Conservation (phyloP, 2,888 invertebrate genomes). For the Ariolimax columbianus region DNA sequence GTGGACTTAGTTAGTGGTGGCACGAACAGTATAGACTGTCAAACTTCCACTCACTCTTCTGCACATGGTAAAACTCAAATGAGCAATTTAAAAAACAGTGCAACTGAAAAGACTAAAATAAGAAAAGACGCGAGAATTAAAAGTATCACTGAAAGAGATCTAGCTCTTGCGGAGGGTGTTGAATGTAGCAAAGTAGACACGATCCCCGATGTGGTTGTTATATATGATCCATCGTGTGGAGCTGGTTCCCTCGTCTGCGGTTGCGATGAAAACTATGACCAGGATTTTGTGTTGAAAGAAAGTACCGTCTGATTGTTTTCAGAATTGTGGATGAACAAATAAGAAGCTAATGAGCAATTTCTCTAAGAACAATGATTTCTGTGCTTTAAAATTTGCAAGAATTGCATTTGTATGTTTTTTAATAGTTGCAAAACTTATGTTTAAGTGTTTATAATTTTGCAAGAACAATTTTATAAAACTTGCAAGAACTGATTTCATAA, state of each 20-base stretch:
- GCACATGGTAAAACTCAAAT: not conserved
- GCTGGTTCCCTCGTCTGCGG: not conserved
- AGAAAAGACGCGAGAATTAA: not conserved
- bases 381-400: no score
- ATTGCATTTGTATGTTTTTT: no score
- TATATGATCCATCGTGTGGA: slow-evolving; percentile 48
- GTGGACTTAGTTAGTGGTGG: not conserved
- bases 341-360: no score
- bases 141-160: not conserved
- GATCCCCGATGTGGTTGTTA: slow-evolving; percentile 46
- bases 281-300: slow-evolving; percentile 38
- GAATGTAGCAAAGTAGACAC: not conserved
- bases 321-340: no score
- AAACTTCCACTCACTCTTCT: not conserved
- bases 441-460: no score
- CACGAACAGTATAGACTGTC: not conserved
- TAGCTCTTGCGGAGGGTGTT: not conserved
- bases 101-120: not conserved
- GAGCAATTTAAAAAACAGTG: not conserved
- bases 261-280: slow-evolving; percentile 2
- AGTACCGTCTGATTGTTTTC: slow-evolving; percentile 32
- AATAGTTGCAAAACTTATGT: no score
- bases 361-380: no score
- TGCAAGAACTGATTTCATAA: no score
- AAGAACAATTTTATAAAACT: no score